phyloP scores from a whole-genome alignment of 2,888 invertebrate species.

The Drosophila aldrichi region DNA sequence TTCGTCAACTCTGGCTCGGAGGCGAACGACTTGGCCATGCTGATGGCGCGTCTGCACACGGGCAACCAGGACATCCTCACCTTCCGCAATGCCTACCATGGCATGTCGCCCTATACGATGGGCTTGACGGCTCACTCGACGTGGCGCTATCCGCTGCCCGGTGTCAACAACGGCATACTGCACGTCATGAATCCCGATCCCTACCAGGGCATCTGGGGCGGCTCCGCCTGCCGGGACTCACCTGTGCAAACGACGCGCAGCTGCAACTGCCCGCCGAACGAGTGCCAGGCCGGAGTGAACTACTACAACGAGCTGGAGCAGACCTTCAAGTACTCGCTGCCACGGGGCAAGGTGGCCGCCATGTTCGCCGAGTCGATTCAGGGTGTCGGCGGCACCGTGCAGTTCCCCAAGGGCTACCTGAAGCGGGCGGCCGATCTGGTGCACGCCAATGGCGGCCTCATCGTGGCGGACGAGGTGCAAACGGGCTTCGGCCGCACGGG shows the following conservation, averaged over 20 bases:
- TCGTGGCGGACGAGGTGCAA: conserved; percentile 98
- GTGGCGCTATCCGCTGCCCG: conserved; percentile 92
- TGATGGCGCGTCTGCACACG: conserved; percentile 94
- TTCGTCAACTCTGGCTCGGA: conserved; percentile 98
- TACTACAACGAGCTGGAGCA: conserved; percentile 92
- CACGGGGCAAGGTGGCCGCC: conserved; percentile 92
- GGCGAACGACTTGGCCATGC: conserved; percentile 97
- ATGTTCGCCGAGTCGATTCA: conserved; percentile 98
- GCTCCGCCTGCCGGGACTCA: conserved; percentile 94
- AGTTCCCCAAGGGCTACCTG: conserved; percentile 95
- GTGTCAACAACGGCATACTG: conserved; percentile 90
- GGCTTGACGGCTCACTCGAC: conserved; percentile 92
- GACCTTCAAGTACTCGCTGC: conserved; percentile 91
- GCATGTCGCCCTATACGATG: conserved; percentile 93
- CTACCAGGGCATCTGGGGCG: conserved; percentile 96
- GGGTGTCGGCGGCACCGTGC: conserved; percentile 97
- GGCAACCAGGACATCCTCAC: conserved; percentile 94
- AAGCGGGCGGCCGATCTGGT: conserved; percentile 92
- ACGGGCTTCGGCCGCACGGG: conserved; percentile 98
- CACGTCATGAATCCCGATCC: conserved; percentile 97
- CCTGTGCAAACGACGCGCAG: conserved; percentile 89
- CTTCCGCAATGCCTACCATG: conserved; percentile 96
- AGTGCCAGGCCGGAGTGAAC: conserved; percentile 91
- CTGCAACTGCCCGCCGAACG: conserved; percentile 89
- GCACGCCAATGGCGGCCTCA: conserved; percentile 93